Percentiles rank a stretch among this genome's conserved stretches.
These are phyloP conservation scores for Megaceryle torquata DNA, from an alignment of 2,113 vertebrate genomes.

Conservation along the genomic window DNA sequence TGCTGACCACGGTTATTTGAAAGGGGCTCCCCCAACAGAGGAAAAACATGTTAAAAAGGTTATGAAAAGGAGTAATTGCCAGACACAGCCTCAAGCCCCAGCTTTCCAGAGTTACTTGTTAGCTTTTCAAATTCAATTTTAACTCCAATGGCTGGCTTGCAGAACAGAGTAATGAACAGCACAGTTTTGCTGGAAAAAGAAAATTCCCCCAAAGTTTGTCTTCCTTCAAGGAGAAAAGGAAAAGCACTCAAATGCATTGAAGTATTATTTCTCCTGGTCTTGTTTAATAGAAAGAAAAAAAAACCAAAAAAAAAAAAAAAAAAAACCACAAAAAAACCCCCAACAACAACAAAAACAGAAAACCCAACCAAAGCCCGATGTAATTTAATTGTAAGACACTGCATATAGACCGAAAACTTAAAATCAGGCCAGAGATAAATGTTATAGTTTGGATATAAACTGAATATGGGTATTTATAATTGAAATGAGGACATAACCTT, in stretches of 20 bases:
- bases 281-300: neutral
- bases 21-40: neutral
- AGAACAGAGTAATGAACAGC: neutral
- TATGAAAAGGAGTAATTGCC: neutral
- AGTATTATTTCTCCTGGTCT: neutral
- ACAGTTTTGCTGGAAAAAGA: neutral
- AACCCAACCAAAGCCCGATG: too few species aligned
- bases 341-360: too few species aligned
- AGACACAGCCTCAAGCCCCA: neutral
- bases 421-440: slow-evolving; percentile 19
- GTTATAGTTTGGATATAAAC: slow-evolving; percentile 37
- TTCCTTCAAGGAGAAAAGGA: neutral
- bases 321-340: too few species aligned
- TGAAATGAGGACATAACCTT: slow-evolving; percentile 65
- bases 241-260: neutral
- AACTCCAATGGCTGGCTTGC: neutral
- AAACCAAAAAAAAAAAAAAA: neutral
- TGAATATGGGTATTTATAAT: slow-evolving; percentile 62
- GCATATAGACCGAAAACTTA: neutral
- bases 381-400: neutral
- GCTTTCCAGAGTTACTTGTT: neutral
- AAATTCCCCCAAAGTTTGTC: neutral
- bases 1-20: neutral
- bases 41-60: neutral
- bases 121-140: neutral